A percentile compares a stretch with the other conserved stretches of the same genome.
Conservation (phyloP, 2,797 vertebrate species). For the Pelochelys cantorii region DNA sequence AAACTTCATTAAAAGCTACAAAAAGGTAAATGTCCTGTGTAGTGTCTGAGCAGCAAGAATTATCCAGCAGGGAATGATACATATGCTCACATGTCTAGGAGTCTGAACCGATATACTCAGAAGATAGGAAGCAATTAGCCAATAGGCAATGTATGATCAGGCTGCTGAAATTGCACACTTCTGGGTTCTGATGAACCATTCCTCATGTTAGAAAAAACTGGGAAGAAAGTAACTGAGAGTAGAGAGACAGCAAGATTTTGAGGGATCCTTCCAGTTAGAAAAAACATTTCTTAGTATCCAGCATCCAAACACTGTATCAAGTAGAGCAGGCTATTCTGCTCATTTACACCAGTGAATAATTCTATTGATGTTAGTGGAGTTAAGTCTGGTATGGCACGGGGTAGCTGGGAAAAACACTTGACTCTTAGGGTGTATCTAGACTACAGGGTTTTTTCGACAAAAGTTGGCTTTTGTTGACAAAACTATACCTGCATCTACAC, state of each 20-base stretch:
- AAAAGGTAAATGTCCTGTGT: background rate
- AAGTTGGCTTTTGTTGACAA: too few species aligned
- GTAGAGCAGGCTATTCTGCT: background rate
- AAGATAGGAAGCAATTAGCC: background rate
- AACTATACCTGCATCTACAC: too few species aligned
- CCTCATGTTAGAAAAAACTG: background rate
- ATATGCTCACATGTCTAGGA: background rate
- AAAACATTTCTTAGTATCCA: rapidly evolving
- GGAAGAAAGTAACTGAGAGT: background rate
- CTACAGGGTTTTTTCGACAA: too few species aligned
- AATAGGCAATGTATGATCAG: slow-evolving; percentile 25
- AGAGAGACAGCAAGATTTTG: background rate
- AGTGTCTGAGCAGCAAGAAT: background rate
- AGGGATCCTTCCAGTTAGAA: background rate
- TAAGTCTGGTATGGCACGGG: background rate
- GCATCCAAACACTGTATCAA: background rate
- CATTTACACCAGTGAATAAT: background rate
- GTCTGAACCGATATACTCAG: slow-evolving; percentile 7
- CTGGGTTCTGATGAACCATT: background rate
- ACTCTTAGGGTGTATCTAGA: too few species aligned
- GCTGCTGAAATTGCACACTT: background rate
- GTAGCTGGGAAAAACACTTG: background rate
- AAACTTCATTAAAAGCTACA: background rate
- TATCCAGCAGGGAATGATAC: background rate
- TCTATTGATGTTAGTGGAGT: background rate